Percentiles rank a stretch among this genome's conserved stretches.
Evolutionary conservation across 2,113 vertebrate species (phyloP).

Genomic region (Dromiciops gliroides): DNA sequence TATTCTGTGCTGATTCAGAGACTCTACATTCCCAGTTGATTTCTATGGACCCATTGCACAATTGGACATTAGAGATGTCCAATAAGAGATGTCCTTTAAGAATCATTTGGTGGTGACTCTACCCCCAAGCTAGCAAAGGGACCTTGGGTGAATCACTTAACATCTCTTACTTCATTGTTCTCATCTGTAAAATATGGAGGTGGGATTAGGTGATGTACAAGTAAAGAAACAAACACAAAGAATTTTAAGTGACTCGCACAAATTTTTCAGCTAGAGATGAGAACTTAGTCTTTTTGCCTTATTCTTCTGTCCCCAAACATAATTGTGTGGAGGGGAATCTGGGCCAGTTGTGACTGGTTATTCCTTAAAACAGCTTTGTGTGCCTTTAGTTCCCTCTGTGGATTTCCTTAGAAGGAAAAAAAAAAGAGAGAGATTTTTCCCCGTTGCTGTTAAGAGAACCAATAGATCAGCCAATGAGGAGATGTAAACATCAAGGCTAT

Average conservation of each 20-base stretch:
- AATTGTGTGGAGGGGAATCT: neutral
- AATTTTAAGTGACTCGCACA: neutral
- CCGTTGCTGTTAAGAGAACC: neutral
- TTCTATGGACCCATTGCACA: neutral
- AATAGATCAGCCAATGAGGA: neutral
- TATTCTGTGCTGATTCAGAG: neutral
- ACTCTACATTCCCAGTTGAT: neutral
- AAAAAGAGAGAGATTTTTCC: neutral
- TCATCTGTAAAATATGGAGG: neutral
- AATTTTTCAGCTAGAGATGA: neutral
- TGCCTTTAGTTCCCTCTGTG: neutral
- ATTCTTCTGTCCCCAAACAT: neutral
- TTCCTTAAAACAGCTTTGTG: neutral
- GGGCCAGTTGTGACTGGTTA: neutral
- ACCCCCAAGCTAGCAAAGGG: neutral
- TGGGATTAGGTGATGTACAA: neutral
- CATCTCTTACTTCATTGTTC: neutral
- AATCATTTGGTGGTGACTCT: neutral
- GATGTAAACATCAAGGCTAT: constrained; percentile 6
- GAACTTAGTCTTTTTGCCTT: neutral
- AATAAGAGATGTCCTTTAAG: too few relatives aligned
- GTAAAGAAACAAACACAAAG: neutral
- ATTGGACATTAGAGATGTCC: neutral
- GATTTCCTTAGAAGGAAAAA: neutral
- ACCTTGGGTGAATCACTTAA: neutral